A percentile compares a stretch with the other conserved stretches of the same genome.
phyloP scores from a whole-genome alignment of 1,140 invertebrate genomes.

The Atta colombica region DNA sequence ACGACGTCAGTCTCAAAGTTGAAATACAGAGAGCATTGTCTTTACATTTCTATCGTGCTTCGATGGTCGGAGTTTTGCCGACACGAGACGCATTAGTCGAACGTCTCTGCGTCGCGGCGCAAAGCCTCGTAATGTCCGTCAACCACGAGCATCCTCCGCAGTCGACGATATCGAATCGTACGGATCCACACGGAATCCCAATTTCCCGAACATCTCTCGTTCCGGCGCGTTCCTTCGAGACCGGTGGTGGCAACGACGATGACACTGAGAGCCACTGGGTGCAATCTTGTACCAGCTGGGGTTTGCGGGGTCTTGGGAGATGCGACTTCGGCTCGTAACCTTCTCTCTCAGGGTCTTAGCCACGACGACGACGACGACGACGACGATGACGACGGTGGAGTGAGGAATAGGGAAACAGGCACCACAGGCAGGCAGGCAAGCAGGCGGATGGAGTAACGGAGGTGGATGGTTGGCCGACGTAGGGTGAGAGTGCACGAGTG shows the following conservation, averaged over 20 bases:
- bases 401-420: slow-evolving; percentile 83
- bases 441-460: slow-evolving; percentile 15
- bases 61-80: slow-evolving; percentile 26
- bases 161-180: slow-evolving; percentile 30
- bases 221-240: slow-evolving; percentile 28
- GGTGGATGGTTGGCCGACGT: slow-evolving; percentile 65
- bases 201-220: slow-evolving; percentile 42
- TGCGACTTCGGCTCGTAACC: slow-evolving; percentile 81
- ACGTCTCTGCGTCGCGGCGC: slow-evolving; percentile 14
- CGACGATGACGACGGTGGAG: slow-evolving; percentile 69
- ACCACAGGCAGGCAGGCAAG: slow-evolving; percentile 50
- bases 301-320: slow-evolving; percentile 82
- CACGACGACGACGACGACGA: slow-evolving; percentile 71
- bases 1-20: slow-evolving; percentile 8
- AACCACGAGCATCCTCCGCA: slow-evolving; percentile 21
- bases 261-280: slow-evolving; percentile 82
- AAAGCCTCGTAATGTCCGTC: slow-evolving; percentile 46
- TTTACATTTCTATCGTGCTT: background rate
- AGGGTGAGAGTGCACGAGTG: slow-evolving; percentile 69
- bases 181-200: slow-evolving; percentile 27
- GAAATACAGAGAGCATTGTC: slow-evolving; percentile 26
- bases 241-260: background rate
- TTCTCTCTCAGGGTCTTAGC: slow-evolving; percentile 75
- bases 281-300: slow-evolving; percentile 85
- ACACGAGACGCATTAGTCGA: slow-evolving; percentile 45